Percentiles rank a stretch among this genome's conserved stretches.
phyloP scores from a whole-genome alignment of 1,140 invertebrate species.

The Drosophila ficusphila region DNA sequence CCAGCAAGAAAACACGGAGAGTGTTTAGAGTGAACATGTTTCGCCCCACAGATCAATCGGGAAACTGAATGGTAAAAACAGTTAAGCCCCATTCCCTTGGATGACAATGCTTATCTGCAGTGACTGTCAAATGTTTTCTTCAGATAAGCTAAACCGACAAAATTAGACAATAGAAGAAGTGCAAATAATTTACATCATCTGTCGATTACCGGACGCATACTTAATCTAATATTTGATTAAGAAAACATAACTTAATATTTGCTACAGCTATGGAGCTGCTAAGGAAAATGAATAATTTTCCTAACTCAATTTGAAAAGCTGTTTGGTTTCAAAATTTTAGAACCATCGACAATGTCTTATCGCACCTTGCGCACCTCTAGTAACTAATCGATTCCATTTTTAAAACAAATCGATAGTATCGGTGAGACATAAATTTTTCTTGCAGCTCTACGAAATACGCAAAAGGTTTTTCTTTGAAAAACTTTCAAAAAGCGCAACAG shows the following conservation, averaged over 20 bases:
- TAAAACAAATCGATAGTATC: no score
- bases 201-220: no score
- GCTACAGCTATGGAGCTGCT: no score
- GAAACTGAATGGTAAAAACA: not conserved
- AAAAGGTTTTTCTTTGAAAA: slow-evolving; percentile 16
- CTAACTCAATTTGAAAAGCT: no score
- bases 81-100: not conserved
- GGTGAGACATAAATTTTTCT: no score
- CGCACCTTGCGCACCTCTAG: not conserved
- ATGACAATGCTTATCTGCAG: no score
- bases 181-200: not conserved
- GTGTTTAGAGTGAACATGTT: not conserved
- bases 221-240: no score
- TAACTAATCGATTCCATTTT: no score
- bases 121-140: not conserved
- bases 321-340: no score
- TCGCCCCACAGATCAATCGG: no score
- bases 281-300: no score
- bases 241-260: no score
- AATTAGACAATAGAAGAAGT: not conserved
- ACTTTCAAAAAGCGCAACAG: slow-evolving; percentile 57
- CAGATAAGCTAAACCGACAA: slow-evolving; percentile 2
- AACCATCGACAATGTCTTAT: not conserved
- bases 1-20: not conserved
- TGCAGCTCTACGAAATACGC: slow-evolving; percentile 14